Conservation (phyloP, 2,888 invertebrate genomes). For the Lymantria dispar region DNA sequence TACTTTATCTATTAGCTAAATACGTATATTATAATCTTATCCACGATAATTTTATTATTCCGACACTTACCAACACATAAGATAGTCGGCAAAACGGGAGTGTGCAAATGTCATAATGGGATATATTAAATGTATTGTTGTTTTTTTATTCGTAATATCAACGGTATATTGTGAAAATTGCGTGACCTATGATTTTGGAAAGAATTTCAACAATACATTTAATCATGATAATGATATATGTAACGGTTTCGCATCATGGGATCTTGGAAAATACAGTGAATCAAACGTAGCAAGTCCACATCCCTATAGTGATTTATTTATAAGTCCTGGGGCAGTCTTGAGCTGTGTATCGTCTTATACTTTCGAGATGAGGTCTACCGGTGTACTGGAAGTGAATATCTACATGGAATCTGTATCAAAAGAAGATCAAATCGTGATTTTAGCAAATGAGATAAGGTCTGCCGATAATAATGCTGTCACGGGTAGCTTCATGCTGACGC, state of each 20-base stretch:
- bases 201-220: conserved; percentile 28
- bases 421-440: conserved; percentile 32
- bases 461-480: conserved; percentile 22
- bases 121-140: conserved; percentile 14
- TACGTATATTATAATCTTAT: conserved; percentile 36
- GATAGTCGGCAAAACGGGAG: conserved; percentile 20
- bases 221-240: conserved; percentile 28
- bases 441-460: conserved; percentile 27
- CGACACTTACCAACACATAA: conserved; percentile 27
- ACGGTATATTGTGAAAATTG: conserved; percentile 32
- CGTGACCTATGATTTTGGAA: conserved; percentile 34
- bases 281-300: conserved; percentile 27
- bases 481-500: conserved; percentile 20
- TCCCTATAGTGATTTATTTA: conserved; percentile 26
- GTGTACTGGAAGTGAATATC: conserved; percentile 36
- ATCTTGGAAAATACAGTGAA: conserved; percentile 25
- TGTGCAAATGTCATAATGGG: conserved; percentile 26
- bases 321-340: conserved; percentile 26
- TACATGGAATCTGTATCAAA: conserved; percentile 25
- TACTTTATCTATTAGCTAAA: conserved; percentile 30
- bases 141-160: conserved; percentile 21
- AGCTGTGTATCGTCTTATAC: conserved; percentile 43
- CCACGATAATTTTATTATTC: conserved; percentile 34
- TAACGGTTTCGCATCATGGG: conserved; percentile 27
- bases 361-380: conserved; percentile 32